Base-by-base conservation (phyloP, 2,888 invertebrate species). In the Cotesia congregata region DNA sequence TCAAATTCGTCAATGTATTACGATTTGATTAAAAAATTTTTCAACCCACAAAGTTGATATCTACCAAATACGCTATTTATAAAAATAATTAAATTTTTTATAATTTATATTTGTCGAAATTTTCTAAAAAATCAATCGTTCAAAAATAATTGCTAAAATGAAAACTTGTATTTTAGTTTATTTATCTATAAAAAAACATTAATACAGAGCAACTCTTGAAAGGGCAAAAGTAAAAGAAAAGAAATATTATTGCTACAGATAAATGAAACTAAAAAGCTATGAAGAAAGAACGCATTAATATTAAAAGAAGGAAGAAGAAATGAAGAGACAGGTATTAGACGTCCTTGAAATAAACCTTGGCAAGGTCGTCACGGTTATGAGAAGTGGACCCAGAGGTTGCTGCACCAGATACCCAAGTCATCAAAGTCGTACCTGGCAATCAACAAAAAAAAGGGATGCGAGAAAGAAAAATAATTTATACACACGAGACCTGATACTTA, bases 351-450 rank as follows among this genome's bases (percentile, higher is more conserved):
- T 82, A 84, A 83, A 79, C 85, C 85, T 86, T 85, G 50, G 85
- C 86, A 86, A 86, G 86, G 86, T 84, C 85, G 85, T 84, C 83
- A 85, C 83, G 83, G 82, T 85, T 79, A 62, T 83, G 82, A 82
- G 83, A 80, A 50, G 77, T 78, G 82, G 83, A 83, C 79, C 72
- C 83, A 83, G 67, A 72, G 72, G 74, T 76, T 72, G 75, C 65
- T 80, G 79, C 79, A 80, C 79, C 75, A 80, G 79, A 79, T 77
- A 77, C 78, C 67, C 65, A 50, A 50, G 50, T 50, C 50, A 50
- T 50, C 50, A 50, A 50, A 12, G 7, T 12, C 4, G 50, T 50
- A 50, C 12, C 50, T 50, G 7, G 7, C 50, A 50, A 4, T 50
- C 50, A 7, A 12, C 12, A 12, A 50, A 12, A 50, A 50, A 12